Evolutionary conservation across 2,797 vertebrate genomes (phyloP).

Genomic region (Acomys russatus): DNA sequence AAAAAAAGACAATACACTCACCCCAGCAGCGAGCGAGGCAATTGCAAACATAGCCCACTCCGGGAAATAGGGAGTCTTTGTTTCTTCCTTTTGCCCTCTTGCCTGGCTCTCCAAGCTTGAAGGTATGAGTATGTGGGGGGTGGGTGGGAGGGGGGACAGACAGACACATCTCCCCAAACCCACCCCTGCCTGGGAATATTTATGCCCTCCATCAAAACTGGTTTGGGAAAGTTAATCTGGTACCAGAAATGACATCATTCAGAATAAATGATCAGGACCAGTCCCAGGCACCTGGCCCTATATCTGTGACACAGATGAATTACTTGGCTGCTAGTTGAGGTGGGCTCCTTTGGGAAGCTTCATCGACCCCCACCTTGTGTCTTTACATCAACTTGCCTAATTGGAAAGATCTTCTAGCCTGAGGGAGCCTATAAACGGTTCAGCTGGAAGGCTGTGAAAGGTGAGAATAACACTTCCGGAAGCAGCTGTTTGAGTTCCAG

Average conservation of each 20-base stretch:
- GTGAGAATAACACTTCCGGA: conserved; percentile 70
- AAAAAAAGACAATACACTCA: not conserved
- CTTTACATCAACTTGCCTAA: conserved; percentile 46
- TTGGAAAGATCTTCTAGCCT: conserved; percentile 1
- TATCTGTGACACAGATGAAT: rapidly evolving
- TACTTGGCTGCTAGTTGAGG: not conserved
- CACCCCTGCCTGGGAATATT: not conserved
- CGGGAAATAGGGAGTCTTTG: not conserved
- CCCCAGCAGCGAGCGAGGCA: not conserved
- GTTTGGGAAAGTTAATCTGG: not conserved
- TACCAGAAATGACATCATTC: not conserved
- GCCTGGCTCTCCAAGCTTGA: not conserved
- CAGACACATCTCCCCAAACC: too few relatives aligned
- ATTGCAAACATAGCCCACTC: not conserved
- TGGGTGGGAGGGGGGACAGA: too few relatives aligned
- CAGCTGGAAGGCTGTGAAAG: conserved; percentile 64
- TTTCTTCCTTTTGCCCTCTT: not conserved
- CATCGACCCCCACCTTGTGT: conserved; percentile 9
- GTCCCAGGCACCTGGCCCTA: not conserved
- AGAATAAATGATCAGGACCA: not conserved
- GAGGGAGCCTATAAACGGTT: conserved; percentile 67
- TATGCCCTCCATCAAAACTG: not conserved
- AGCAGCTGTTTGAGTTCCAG: conserved; percentile 78
- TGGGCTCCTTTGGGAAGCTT: conserved; percentile 38
- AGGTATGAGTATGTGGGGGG: too few relatives aligned